Conservation (phyloP, 2,113 vertebrate species). For the Aythya baeri region DNA sequence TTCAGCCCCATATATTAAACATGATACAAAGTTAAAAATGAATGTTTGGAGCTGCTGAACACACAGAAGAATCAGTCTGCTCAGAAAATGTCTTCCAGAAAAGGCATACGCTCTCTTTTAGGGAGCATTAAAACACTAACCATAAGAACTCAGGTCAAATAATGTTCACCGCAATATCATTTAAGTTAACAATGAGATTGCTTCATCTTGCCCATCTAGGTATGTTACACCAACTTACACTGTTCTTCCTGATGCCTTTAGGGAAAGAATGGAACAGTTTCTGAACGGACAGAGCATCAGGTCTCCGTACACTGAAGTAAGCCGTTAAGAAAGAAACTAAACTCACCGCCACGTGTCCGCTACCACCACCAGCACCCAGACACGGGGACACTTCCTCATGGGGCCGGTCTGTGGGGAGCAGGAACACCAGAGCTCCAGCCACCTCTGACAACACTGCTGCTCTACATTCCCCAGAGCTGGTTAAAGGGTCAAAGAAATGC, state of each 20-base stretch:
- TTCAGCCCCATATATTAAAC: neutral
- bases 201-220: neutral
- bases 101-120: neutral
- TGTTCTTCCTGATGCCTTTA: neutral
- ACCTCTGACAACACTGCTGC: neutral
- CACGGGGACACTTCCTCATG: rapidly evolving
- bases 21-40: neutral
- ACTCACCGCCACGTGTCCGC: neutral
- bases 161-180: neutral
- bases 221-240: neutral
- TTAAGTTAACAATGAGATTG: neutral
- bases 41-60: neutral
- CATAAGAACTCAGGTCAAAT: neutral
- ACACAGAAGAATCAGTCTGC: neutral
- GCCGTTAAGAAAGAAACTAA: neutral
- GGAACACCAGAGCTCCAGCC: neutral
- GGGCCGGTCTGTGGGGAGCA: neutral
- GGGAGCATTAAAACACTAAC: neutral
- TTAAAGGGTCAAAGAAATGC: neutral
- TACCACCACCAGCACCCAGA: neutral
- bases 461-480: neutral
- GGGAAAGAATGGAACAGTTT: neutral
- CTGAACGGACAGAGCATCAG: neutral
- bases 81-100: neutral
- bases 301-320: neutral